Percentiles rank a stretch among this genome's conserved stretches.
phyloP scores from a whole-genome alignment of 2,113 vertebrate genomes.

The Rousettus leschenaultii region DNA sequence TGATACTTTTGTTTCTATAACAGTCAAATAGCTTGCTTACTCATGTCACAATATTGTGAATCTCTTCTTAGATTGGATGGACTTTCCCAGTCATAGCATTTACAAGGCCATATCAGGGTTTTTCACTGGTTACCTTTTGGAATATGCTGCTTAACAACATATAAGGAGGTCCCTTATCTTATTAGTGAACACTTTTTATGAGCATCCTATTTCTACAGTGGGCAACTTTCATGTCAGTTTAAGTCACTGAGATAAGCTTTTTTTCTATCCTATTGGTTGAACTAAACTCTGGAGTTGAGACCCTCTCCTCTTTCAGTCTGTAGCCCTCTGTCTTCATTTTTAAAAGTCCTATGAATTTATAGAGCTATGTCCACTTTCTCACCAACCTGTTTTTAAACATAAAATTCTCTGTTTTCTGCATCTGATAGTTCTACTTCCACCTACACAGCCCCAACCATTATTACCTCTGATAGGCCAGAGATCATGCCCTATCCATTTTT shows the following conservation, averaged over 20 bases:
- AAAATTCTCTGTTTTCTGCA: not conserved
- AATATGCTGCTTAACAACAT: not conserved
- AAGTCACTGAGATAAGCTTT: not conserved
- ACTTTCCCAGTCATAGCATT: conserved; percentile 10
- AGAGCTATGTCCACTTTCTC: not conserved
- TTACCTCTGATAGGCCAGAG: not conserved
- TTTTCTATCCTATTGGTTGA: not conserved
- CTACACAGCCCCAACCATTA: not conserved
- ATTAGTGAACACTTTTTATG: not conserved
- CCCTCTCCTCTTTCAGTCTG: not conserved
- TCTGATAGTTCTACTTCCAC: not conserved
- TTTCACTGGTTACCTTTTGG: conserved; percentile 26
- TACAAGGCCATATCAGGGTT: not conserved
- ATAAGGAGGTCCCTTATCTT: not conserved
- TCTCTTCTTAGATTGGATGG: not conserved
- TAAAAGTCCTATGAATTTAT: not conserved
- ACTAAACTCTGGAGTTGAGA: not conserved
- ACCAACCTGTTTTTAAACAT: conserved; percentile 8
- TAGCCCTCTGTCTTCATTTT: not conserved
- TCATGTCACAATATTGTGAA: not conserved
- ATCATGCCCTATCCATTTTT: not conserved
- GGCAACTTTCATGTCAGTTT: not conserved
- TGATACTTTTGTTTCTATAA: conserved; percentile 26
- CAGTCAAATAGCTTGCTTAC: not conserved
- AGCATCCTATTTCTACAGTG: not conserved